Conservation (phyloP, 2,113 vertebrate genomes). For the Neofelis nebulosa region DNA sequence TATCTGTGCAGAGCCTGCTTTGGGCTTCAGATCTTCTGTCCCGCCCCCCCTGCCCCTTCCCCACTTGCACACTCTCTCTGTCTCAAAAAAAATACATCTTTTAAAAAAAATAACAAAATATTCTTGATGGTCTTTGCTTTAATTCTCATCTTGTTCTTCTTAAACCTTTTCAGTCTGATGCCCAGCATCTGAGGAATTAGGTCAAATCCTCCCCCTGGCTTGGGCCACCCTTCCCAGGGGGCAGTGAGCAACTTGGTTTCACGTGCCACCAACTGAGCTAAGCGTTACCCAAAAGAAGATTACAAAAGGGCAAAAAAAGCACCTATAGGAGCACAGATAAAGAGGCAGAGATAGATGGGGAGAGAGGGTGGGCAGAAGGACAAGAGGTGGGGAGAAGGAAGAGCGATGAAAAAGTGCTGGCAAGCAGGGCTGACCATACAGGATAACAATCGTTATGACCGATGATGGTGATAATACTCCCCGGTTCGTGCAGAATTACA, state of each 20-base stretch:
- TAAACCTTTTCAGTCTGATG: conserved; percentile 14
- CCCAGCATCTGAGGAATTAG: not conserved
- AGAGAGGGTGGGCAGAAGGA: not conserved
- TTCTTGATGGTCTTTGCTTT: not conserved
- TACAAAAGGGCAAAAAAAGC: not conserved
- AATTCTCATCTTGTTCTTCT: not conserved
- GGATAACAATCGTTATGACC: not conserved
- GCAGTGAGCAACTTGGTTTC: not conserved
- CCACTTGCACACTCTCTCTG: too few relatives aligned
- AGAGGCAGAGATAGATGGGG: not conserved
- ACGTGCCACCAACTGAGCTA: not conserved
- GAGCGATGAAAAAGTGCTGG: not conserved
- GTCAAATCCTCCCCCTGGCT: not conserved
- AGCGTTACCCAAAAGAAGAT: not conserved
- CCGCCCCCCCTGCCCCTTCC: too few relatives aligned
- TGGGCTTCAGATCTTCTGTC: too few relatives aligned
- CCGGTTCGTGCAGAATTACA: not conserved
- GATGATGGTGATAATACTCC: not conserved
- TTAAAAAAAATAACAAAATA: not conserved
- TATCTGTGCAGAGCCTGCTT: too few relatives aligned
- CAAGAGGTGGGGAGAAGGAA: too few relatives aligned
- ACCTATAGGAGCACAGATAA: not conserved
- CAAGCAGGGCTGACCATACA: accelerated
- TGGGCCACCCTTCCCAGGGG: not conserved
- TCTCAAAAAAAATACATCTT: too few relatives aligned